Base-by-base conservation (phyloP, 2,888 invertebrate species). In the Maniola hyperantus region DNA sequence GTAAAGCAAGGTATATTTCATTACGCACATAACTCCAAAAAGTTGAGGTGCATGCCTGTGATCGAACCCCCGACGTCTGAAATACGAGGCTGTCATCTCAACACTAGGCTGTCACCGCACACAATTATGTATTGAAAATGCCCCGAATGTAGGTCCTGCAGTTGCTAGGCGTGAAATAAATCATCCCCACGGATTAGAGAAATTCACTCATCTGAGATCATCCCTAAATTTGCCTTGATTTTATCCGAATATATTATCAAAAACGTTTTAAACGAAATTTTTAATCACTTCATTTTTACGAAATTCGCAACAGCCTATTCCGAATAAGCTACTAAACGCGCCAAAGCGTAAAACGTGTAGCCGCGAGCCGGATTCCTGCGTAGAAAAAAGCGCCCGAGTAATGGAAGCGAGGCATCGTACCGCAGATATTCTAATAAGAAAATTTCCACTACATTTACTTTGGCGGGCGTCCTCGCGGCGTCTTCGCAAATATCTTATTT, bases 401-500 rank as follows among this genome's bases (percentile, higher is more conserved):
- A 87, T 85, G 81, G 82, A 80, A 80, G 80, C 83, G 85, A 90
- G 85, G 91, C 91, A 90, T 87, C 91, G 90, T 89, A 89, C 83
- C 92, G 91, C 90, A 85, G 91, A 91, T 90, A 92, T 91, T 91
- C 91, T 92, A 92, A 93, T 92, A 92, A 91, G 92, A 92, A 92
- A 92, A 92, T 92, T 92, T 92, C 92, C 92, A 93, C 88, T 94
- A 94, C 91, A 90, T 92, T 92, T 92, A 92, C 90, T 89, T 87
- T 86, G 87, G 86, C 88, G 87, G 88, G 88, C 87, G 85, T 85
- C 86, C 85, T 88, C 90, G 92, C 89, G 89, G 92, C 93, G 92
- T 92, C 93, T 92, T 88, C 84, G 92, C 92, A 92, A 92, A 93
- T 92, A 92, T 92, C 92, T 92, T 92, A 93, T 92, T 93, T 92